Conservation (phyloP, 2,113 vertebrate genomes). For the Gobius niger region DNA sequence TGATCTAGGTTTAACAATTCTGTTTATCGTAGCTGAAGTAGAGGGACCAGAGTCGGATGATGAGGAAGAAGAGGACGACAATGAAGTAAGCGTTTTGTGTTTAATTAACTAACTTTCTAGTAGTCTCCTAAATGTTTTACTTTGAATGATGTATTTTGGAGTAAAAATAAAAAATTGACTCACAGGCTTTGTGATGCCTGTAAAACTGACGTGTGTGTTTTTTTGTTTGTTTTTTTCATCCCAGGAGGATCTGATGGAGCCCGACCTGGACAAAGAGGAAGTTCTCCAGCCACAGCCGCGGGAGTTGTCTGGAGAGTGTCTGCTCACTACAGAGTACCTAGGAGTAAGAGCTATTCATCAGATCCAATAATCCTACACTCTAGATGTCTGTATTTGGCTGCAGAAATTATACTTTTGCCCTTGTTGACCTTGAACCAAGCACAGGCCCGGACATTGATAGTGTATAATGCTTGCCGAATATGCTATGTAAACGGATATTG, state of each 20-base stretch:
- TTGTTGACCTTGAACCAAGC: slow-evolving; percentile 2
- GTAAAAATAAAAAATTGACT: not conserved
- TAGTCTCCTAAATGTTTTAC: not conserved
- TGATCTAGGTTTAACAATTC: not conserved
- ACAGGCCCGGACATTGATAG: not conserved
- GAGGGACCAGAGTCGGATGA: slow-evolving; percentile 86
- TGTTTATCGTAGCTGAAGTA: slow-evolving; percentile 79
- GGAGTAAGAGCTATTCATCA: slow-evolving; percentile 81
- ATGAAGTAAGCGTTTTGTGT: slow-evolving; percentile 77
- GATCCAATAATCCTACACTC: not conserved
- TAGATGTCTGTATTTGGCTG: not conserved
- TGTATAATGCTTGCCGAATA: not conserved
- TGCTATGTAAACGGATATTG: slow-evolving; percentile 2
- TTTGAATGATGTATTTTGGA: too few relatives aligned
- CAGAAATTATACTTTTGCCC: not conserved
- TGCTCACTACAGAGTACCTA: slow-evolving; percentile 92
- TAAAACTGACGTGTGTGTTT: not conserved
- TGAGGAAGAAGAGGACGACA: slow-evolving; percentile 89
- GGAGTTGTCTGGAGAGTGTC: slow-evolving; percentile 90
- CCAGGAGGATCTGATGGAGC: slow-evolving; percentile 86
- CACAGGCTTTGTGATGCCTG: too few relatives aligned
- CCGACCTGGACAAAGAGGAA: slow-evolving; percentile 89
- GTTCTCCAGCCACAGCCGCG: slow-evolving; percentile 84
- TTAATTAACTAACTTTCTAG: not conserved
- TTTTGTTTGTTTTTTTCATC: slow-evolving; percentile 6